Evolutionary conservation across 1,140 invertebrate genomes (phyloP).

Genomic region (Mactra quadrangularis): DNA sequence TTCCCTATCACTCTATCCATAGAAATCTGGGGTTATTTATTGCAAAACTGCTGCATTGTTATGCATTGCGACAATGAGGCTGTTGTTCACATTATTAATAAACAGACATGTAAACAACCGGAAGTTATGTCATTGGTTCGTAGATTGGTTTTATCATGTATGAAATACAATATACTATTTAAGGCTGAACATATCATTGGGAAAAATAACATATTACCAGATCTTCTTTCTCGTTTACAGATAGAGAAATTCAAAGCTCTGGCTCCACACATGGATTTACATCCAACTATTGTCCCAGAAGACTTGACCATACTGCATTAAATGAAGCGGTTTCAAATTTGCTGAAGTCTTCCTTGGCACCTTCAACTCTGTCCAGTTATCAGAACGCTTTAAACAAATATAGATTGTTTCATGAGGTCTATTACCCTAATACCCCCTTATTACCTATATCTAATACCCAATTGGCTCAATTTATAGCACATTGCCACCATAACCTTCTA

Average conservation of each 20-base stretch:
- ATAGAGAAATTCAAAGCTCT: conserved; percentile 4
- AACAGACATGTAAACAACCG: conserved; percentile 36
- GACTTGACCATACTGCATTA: background rate
- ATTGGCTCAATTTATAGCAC: background rate
- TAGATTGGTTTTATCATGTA: conserved; percentile 36
- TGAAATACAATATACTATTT: conserved; percentile 53
- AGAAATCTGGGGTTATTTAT: conserved; percentile 42
- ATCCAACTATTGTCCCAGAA: background rate
- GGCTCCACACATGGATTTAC: conserved; percentile 8
- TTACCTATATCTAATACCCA: background rate
- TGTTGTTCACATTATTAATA: conserved; percentile 62
- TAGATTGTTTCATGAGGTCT: background rate
- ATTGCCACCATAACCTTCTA: background rate
- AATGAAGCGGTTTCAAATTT: background rate
- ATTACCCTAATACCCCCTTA: background rate
- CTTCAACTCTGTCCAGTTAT: background rate
- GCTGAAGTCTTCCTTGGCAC: background rate
- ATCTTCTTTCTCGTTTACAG: conserved; percentile 59
- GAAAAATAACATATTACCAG: conserved; percentile 40
- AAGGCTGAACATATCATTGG: conserved; percentile 50
- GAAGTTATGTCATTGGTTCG: conserved; percentile 54
- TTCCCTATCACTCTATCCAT: conserved; percentile 51
- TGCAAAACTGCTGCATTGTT: conserved; percentile 39
- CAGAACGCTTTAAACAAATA: background rate
- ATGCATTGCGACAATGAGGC: conserved; percentile 61